Evolutionary conservation across 2,888 invertebrate genomes (phyloP), one percentile per base, ranked within the genome.

Genomic region (Macrophya annulata): DNA sequence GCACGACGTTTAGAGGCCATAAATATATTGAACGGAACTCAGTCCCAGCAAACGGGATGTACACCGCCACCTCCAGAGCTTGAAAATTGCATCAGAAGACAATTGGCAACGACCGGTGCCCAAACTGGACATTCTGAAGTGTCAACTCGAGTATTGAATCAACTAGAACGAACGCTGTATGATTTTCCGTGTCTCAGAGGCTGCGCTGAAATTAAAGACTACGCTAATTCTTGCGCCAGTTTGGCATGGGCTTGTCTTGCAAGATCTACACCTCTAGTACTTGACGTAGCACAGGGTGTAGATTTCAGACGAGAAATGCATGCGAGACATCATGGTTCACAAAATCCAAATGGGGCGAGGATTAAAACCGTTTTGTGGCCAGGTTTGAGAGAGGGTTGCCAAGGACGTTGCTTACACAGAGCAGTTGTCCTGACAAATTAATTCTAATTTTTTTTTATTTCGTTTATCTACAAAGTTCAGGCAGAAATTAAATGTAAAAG

Each of bases 181-280:
- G 99, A 99, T 94, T 99, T 99, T 94, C 98, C 98, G 51, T 97
- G 98, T 92, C 95, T 99, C 90, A 96, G 96, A 88, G 94, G 95
- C 0, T 98, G 98, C 92, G 95, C 95, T 0, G 96, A 97, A 45
- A 95, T 99, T 85, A 95, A 96, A 90, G 96, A 96, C 89, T 98
- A 98, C 93, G 97, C 98, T 84, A 95, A 96, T 48, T 96, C 97
- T 65, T 97, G 98, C 86, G 97, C 98, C 68, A 95, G 97, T 86
- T 95, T 98, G n/a, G 97, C 98, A 4, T 99, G 99, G 99, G 96
- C 96, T 48, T 92, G 93, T 55, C 85, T 92, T 55, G 90, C 93
- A 0, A 90, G 92, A 21, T 83, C 88, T 25, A 91, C 88, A 10
- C 91, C 92, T 3, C 83, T 92, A 81, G 89, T 92, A n/a, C 89